Conservation (phyloP, 2,888 invertebrate genomes). For the Pristionchus fissidentatus region DNA sequence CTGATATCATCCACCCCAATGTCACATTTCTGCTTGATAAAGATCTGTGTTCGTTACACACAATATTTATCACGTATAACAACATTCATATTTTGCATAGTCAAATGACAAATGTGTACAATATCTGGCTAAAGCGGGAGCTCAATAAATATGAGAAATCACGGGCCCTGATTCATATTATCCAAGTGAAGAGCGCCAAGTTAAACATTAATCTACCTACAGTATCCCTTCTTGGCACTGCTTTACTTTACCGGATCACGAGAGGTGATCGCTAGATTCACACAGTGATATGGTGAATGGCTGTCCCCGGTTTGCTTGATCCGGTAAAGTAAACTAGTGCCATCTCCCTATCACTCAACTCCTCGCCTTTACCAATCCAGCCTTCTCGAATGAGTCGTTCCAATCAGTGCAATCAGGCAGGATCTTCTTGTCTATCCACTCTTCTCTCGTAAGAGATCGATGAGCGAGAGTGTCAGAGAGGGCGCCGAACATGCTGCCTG, state of each 20-base stretch:
- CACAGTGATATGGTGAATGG: too few species aligned
- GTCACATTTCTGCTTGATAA: conserved; percentile 15
- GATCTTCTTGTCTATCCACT: conserved; percentile 20
- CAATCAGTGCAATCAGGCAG: conserved; percentile 44
- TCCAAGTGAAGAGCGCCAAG: neutral
- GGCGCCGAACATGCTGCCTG: conserved; percentile 47
- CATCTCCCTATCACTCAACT: neutral
- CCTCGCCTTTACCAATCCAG: neutral
- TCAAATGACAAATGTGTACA: conserved; percentile 26
- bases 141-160: conserved; percentile 5
- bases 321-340: too few species aligned
- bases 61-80: neutral
- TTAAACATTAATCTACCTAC: neutral
- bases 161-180: neutral
- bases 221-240: too few species aligned
- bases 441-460: conserved; percentile 38
- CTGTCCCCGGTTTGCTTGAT: too few species aligned
- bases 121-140: neutral
- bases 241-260: too few species aligned
- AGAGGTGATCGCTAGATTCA: too few species aligned
- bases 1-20: neutral
- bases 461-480: conserved; percentile 45
- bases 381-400: conserved; percentile 39
- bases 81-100: conserved; percentile 31
- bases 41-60: neutral